Evolutionary conservation across 2,797 vertebrate species (phyloP).

Genomic region (Pelodytes ibericus): DNA sequence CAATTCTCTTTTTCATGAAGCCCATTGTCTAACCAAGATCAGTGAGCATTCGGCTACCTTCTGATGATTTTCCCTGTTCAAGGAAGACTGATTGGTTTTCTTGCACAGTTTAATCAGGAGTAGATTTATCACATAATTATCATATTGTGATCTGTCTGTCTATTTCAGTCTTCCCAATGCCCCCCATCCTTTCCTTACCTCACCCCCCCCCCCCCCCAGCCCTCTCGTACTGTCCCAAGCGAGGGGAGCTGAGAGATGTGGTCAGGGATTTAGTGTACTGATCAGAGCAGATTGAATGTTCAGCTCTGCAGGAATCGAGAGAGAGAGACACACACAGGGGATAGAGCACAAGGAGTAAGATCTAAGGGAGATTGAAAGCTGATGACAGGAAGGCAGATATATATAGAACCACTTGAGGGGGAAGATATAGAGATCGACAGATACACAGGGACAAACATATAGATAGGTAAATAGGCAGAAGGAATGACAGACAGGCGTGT

Average conservation of each 20-base stretch:
- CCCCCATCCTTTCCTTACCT: not conserved
- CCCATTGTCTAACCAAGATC: no score
- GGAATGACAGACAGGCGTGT: not conserved
- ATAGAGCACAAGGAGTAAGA: slow-evolving; percentile 6
- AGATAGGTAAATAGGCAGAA: slow-evolving; percentile 5
- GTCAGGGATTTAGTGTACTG: slow-evolving; percentile 47
- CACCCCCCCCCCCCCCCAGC: not conserved
- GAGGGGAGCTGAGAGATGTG: slow-evolving; percentile 30
- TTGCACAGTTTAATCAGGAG: no score
- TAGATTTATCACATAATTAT: no score
- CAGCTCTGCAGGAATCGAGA: slow-evolving; percentile 35
- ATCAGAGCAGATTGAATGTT: slow-evolving; percentile 52
- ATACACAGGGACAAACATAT: slow-evolving; percentile 17
- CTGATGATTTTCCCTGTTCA: no score
- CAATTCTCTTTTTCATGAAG: no score
- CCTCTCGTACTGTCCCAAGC: not conserved
- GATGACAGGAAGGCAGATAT: slow-evolving; percentile 49
- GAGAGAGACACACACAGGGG: slow-evolving; percentile 25
- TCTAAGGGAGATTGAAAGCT: slow-evolving; percentile 43
- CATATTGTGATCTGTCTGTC: no score
- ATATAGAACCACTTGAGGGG: slow-evolving; percentile 45
- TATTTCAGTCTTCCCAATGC: no score
- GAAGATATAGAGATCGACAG: slow-evolving; percentile 34
- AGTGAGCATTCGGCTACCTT: no score
- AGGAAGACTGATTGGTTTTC: no score